phyloP scores from a whole-genome alignment of 2,113 vertebrate genomes.

The Callionymus lyra region DNA sequence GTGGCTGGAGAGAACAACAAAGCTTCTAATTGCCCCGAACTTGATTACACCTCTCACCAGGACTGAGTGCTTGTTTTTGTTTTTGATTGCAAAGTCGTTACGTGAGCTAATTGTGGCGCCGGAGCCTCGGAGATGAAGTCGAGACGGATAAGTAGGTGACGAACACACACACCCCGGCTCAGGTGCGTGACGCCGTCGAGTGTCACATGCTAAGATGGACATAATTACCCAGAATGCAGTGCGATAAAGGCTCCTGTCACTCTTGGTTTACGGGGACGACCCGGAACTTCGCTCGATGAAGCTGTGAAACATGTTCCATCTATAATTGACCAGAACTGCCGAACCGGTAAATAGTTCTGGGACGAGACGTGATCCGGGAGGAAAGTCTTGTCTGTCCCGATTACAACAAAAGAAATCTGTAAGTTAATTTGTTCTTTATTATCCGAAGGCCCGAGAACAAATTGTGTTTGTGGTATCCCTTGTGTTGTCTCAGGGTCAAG shows the following conservation, averaged over 20 bases:
- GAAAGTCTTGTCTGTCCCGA: too few species aligned
- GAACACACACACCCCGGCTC: conserved; percentile 24
- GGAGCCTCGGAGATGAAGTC: conserved; percentile 25
- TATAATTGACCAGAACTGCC: conserved; percentile 41
- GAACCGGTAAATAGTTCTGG: conserved; percentile 40
- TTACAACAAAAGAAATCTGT: too few species aligned
- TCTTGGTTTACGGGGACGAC: conserved; percentile 59
- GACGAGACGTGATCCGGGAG: neutral
- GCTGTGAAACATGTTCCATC: conserved; percentile 53
- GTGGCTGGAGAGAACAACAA: conserved; percentile 58
- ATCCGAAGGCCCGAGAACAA: too few species aligned
- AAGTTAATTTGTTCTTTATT: too few species aligned
- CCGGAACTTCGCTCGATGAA: conserved; percentile 58
- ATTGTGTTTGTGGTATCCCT: too few species aligned
- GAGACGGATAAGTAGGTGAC: conserved; percentile 29
- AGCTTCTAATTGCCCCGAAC: conserved; percentile 63
- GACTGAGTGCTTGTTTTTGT: conserved; percentile 57
- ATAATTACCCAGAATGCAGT: conserved; percentile 54
- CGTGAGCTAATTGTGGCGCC: conserved; percentile 47
- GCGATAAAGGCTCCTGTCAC: conserved; percentile 58
- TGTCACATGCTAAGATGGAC: conserved; percentile 46
- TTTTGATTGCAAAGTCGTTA: conserved; percentile 56
- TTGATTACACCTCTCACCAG: conserved; percentile 63
- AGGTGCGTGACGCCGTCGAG: conserved; percentile 37
- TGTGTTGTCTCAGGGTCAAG: too few species aligned